Evolutionary conservation across 2,888 invertebrate genomes (phyloP).

Genomic region (Eubasilissa splendida): DNA sequence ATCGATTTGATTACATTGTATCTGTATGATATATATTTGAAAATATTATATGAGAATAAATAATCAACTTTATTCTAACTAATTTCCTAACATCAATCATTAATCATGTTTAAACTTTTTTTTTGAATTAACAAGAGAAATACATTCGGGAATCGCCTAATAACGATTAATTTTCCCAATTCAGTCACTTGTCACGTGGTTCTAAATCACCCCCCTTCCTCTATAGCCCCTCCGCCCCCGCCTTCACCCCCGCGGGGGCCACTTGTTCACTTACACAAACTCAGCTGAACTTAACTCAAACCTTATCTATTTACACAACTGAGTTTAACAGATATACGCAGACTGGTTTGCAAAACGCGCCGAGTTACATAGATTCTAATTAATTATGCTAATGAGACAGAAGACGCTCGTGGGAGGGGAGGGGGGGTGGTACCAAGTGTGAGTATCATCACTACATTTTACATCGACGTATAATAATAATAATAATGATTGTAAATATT

Average conservation of each 20-base stretch:
- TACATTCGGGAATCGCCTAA: conserved; percentile 30
- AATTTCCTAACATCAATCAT: no score
- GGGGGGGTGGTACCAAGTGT: conserved; percentile 57
- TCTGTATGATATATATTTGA: no score
- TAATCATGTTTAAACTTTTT: no score
- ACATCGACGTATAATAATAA: neutral
- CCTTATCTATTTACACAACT: conserved; percentile 58
- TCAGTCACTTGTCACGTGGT: conserved; percentile 46
- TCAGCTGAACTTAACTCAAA: conserved; percentile 54
- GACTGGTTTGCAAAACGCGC: conserved; percentile 53
- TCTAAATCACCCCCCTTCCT: conserved; percentile 28
- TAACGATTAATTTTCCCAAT: conserved; percentile 37
- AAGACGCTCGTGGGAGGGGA: conserved; percentile 50
- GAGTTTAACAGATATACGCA: conserved; percentile 56
- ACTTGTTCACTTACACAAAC: conserved; percentile 54
- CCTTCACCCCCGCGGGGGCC: conserved; percentile 62
- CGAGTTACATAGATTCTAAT: conserved; percentile 59
- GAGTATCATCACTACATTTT: conserved; percentile 70
- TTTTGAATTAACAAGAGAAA: no score
- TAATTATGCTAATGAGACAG: conserved; percentile 59
- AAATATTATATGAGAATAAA: no score
- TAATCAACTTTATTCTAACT: no score
- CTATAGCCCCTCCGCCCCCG: conserved; percentile 53
- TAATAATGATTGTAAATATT: neutral
- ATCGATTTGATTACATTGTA: no score